phyloP scores from a whole-genome alignment of 2,888 invertebrate species.

The Acronicta alni region DNA sequence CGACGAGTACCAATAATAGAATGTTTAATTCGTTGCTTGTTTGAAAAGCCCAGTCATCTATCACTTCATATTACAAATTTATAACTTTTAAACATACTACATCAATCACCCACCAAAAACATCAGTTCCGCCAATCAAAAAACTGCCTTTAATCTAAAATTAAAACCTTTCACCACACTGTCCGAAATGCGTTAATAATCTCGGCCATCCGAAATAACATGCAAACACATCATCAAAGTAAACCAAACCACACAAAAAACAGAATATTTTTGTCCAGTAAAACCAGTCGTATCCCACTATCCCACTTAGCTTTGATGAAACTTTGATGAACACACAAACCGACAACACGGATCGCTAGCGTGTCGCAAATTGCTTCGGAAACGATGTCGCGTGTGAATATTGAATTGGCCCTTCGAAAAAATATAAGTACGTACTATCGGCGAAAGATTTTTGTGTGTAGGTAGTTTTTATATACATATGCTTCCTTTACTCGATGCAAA shows the following conservation, averaged over 20 bases:
- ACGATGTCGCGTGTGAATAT: slow-evolving; percentile 58
- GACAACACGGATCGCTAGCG: slow-evolving; percentile 51
- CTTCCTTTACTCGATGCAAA: too few relatives aligned
- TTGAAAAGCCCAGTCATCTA: too few relatives aligned
- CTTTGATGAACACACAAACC: slow-evolving; percentile 52
- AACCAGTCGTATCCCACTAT: slow-evolving; percentile 49
- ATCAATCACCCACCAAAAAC: not conserved
- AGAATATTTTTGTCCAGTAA: slow-evolving; percentile 35
- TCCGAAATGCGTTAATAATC: slow-evolving; percentile 32
- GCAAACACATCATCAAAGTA: slow-evolving; percentile 48
- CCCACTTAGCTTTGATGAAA: slow-evolving; percentile 58
- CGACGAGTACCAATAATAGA: too few relatives aligned
- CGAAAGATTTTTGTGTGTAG: slow-evolving; percentile 6
- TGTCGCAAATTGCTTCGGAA: slow-evolving; percentile 58
- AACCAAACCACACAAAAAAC: slow-evolving; percentile 31
- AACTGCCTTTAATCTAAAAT: slow-evolving; percentile 7
- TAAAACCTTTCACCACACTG: slow-evolving; percentile 32
- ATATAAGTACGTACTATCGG: slow-evolving; percentile 35
- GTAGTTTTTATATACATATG: too few relatives aligned
- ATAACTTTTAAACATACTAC: too few relatives aligned
- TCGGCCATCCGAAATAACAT: slow-evolving; percentile 41
- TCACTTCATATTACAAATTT: too few relatives aligned
- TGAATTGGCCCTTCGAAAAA: slow-evolving; percentile 49
- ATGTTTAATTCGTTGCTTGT: too few relatives aligned
- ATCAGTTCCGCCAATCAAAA: slow-evolving; percentile 13